phyloP scores from a whole-genome alignment of 2,113 vertebrate genomes.

The Clarias macrocephalus region DNA sequence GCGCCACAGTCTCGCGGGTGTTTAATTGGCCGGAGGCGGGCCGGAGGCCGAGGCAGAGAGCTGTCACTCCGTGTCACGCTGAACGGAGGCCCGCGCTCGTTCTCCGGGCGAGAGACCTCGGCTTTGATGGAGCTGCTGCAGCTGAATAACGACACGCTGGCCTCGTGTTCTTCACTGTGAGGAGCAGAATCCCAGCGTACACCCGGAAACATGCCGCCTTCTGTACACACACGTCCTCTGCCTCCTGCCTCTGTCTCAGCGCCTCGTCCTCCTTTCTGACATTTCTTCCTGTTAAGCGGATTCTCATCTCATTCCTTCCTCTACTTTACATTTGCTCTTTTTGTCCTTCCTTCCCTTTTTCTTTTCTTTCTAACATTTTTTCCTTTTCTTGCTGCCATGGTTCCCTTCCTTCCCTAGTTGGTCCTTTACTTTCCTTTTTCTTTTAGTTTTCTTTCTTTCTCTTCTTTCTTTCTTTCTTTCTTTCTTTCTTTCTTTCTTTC shows the following conservation, averaged over 20 bases:
- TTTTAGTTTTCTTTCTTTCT: neutral
- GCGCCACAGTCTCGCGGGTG: conserved; percentile 34
- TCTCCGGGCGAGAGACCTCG: conserved; percentile 17
- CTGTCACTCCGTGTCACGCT: conserved; percentile 46
- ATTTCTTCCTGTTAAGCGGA: neutral
- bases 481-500: neutral
- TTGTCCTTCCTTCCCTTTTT: neutral
- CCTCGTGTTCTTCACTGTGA: neutral
- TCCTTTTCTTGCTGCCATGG: too few species aligned
- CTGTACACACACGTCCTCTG: conserved; percentile 13
- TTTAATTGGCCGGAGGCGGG: conserved; percentile 50
- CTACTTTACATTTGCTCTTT: neutral
- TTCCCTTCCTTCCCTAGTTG: neutral
- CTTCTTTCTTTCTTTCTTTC: neutral
- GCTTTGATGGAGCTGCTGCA: conserved; percentile 47
- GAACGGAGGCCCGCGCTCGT: conserved; percentile 12
- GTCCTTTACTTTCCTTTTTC: neutral
- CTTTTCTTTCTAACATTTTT: too few species aligned
- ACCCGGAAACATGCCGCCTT: conserved; percentile 1
- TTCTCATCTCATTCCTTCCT: too few species aligned
- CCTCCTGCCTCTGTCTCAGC: neutral
- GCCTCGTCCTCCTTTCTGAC: too few species aligned
- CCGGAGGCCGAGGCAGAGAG: conserved; percentile 35
- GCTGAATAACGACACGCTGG: conserved; percentile 17
- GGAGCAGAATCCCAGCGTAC: neutral